phyloP scores from a whole-genome alignment of 1,140 invertebrate species.

The Trypoxylus dichotomus region DNA sequence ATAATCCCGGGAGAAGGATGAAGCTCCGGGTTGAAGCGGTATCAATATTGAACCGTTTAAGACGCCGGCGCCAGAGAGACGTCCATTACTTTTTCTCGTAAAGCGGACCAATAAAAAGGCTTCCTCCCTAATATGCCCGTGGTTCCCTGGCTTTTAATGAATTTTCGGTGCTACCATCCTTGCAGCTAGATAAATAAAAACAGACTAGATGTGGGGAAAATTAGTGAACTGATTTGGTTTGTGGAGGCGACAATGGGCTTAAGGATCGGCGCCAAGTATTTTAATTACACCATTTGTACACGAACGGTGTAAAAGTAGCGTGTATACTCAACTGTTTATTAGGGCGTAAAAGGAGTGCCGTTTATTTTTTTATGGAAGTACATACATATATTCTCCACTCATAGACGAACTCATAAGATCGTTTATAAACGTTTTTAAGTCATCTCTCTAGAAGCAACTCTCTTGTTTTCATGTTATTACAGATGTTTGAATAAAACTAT shows the following conservation, averaged over 20 bases:
- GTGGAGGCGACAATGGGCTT: constrained; percentile 2
- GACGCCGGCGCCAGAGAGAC: constrained; percentile 5
- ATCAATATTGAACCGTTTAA: background rate
- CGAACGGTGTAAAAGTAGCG: background rate
- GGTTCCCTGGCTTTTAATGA: background rate
- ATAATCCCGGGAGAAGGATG: background rate
- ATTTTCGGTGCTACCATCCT: background rate
- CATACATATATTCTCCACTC: too few relatives aligned
- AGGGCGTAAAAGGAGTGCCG: background rate
- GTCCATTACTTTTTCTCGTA: constrained; percentile 7
- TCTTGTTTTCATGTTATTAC: too few relatives aligned
- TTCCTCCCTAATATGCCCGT: background rate
- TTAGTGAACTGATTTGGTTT: constrained; percentile 5
- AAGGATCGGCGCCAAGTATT: constrained; percentile 6
- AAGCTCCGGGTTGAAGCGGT: background rate
- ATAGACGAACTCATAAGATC: too few relatives aligned
- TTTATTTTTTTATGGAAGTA: background rate
- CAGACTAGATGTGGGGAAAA: background rate
- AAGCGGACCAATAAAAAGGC: constrained; percentile 13
- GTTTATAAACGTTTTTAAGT: too few relatives aligned
- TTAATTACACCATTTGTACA: constrained; percentile 6
- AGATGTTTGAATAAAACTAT: too few relatives aligned
- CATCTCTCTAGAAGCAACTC: too few relatives aligned
- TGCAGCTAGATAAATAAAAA: constrained; percentile 9
- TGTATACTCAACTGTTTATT: background rate